Conservation (phyloP, 64 coral and sea anemone genomes). For the Dendrophyllia cribrosa region DNA sequence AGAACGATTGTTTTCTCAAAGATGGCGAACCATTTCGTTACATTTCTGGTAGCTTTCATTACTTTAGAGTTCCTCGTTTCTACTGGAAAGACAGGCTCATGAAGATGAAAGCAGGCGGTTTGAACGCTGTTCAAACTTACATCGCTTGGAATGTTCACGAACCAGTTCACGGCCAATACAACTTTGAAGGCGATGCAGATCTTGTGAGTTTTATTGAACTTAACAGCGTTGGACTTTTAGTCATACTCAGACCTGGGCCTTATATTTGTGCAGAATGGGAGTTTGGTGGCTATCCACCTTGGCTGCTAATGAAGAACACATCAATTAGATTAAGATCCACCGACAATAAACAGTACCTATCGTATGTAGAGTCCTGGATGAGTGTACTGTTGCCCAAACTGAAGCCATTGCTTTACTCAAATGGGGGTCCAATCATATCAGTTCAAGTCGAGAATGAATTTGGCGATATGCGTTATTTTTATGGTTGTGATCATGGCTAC, state of each 20-base stretch:
- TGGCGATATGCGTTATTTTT: slow-evolving; percentile 56
- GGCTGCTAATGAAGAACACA: slow-evolving; percentile 73
- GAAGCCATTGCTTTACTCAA: slow-evolving; percentile 77
- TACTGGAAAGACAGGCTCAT: slow-evolving; percentile 88
- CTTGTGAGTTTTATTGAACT: slow-evolving; percentile 65
- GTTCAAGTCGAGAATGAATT: slow-evolving; percentile 75
- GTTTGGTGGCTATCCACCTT: slow-evolving; percentile 84
- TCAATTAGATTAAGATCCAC: slow-evolving; percentile 85
- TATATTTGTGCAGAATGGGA: slow-evolving; percentile 90
- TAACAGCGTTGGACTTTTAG: slow-evolving; percentile 65
- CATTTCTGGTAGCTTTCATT: slow-evolving; percentile 80
- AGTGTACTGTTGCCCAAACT: slow-evolving; percentile 72
- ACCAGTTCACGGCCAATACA: slow-evolving; percentile 63
- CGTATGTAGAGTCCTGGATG: slow-evolving; percentile 77
- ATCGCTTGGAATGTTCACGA: slow-evolving; percentile 82
- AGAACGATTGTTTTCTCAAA: slow-evolving; percentile 82
- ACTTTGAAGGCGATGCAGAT: slow-evolving; percentile 81
- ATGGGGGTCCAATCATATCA: slow-evolving; percentile 88
- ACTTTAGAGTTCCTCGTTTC: slow-evolving; percentile 74
- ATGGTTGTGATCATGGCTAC: slow-evolving; percentile 72
- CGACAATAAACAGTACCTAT: slow-evolving; percentile 59
- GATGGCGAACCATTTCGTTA: slow-evolving; percentile 90
- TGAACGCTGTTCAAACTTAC: slow-evolving; percentile 86
- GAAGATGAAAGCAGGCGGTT: slow-evolving; percentile 74
- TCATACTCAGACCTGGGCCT: slow-evolving; percentile 76